A percentile compares a stretch with the other conserved stretches of the same genome.
phyloP scores from a whole-genome alignment of 2,113 vertebrate genomes.

The Puffinus mauretanicus region DNA sequence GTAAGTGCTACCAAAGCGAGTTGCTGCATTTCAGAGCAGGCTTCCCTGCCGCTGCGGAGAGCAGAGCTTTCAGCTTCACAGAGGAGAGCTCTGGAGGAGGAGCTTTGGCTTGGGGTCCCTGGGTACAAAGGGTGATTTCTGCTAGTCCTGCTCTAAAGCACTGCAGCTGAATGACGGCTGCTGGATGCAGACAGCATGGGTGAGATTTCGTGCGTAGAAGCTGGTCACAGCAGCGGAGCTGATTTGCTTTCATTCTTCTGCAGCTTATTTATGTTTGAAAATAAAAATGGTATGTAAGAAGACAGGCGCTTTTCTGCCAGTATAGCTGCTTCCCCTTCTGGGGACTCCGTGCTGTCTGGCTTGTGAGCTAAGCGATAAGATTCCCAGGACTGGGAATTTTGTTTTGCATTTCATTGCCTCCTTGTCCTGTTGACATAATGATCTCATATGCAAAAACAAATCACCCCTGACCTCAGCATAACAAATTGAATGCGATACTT shows the following conservation, averaged over 20 bases:
- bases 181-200: background rate
- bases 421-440: constrained; percentile 28
- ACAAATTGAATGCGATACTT: background rate
- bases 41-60: background rate
- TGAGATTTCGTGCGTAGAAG: background rate
- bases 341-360: background rate
- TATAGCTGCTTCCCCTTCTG: background rate
- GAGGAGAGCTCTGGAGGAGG: constrained; percentile 69
- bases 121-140: constrained; percentile 86
- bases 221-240: background rate
- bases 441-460: constrained; percentile 52
- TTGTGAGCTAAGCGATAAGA: constrained; percentile 34
- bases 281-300: constrained; percentile 30
- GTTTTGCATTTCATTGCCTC: constrained; percentile 34
- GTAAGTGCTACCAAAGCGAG: background rate
- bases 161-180: background rate
- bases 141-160: background rate
- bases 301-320: background rate
- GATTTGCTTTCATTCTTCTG: constrained; percentile 5
- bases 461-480: background rate
- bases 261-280: constrained; percentile 30
- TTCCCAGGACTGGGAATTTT: constrained; percentile 38
- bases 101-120: constrained; percentile 85
- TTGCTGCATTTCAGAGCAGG: background rate
- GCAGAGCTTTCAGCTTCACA: constrained; percentile 4